A percentile compares a stretch with the other conserved stretches of the same genome.
Conservation (phyloP, 2,888 invertebrate genomes). For the Oasisia sp. region DNA sequence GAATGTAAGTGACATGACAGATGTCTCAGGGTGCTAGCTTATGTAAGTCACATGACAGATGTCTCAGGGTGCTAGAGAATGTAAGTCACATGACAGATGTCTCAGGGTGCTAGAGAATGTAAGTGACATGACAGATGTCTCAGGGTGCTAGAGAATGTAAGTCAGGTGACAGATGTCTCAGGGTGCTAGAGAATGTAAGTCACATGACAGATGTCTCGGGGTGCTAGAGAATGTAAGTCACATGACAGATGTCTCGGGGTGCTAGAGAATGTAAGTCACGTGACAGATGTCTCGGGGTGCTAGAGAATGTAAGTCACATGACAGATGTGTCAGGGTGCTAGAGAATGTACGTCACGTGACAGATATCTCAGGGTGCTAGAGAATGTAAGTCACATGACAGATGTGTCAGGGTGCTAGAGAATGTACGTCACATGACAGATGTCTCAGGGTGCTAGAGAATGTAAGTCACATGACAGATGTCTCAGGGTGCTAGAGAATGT, state of each 20-base stretch:
- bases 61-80: background rate
- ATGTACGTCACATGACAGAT: background rate
- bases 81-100: background rate
- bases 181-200: background rate
- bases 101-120: background rate
- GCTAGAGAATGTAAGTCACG: background rate
- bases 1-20: background rate
- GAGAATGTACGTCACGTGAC: background rate
- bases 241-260: background rate
- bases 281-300: background rate
- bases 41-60: background rate
- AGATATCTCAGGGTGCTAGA: background rate
- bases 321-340: background rate
- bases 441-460: background rate
- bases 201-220: background rate
- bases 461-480: background rate
- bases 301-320: constrained; percentile 1
- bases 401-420: background rate
- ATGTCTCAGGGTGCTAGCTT: background rate
- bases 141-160: background rate
- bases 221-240: background rate
- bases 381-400: background rate
- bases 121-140: background rate
- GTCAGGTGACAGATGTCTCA: background rate
- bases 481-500: background rate